phyloP scores from a whole-genome alignment of 2,797 vertebrate genomes.

The Chelmon rostratus region DNA sequence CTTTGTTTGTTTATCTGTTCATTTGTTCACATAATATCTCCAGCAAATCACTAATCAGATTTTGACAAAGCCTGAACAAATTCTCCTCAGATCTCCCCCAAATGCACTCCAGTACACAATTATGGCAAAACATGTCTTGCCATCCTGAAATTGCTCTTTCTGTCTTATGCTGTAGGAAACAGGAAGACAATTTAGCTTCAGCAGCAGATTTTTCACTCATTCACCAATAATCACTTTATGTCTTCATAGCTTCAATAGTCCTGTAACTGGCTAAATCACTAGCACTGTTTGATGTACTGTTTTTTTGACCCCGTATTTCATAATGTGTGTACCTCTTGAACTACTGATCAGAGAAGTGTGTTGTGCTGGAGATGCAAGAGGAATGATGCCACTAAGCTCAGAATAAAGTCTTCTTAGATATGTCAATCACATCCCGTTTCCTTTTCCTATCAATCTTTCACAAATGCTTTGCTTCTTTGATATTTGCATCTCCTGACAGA shows the following conservation, averaged over 20 bases:
- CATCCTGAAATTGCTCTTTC: slow-evolving; percentile 5
- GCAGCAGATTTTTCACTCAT: not conserved
- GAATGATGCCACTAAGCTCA: slow-evolving; percentile 9
- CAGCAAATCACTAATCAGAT: slow-evolving; percentile 15
- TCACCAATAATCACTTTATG: not conserved
- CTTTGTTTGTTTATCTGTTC: slow-evolving; percentile 11
- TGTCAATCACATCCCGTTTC: slow-evolving; percentile 21
- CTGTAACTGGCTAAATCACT: not conserved
- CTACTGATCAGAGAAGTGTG: slow-evolving; percentile 6
- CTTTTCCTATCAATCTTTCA: slow-evolving; percentile 21
- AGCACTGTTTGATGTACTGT: not conserved
- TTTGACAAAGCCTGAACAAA: slow-evolving; percentile 19
- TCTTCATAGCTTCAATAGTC: slow-evolving; percentile 1
- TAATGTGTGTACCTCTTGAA: slow-evolving; percentile 20
- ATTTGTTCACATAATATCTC: slow-evolving; percentile 22
- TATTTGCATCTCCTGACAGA: slow-evolving; percentile 34
- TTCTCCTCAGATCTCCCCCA: slow-evolving; percentile 1
- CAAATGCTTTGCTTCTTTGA: slow-evolving; percentile 32
- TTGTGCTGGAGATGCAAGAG: not conserved
- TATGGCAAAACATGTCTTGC: not conserved
- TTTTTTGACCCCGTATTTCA: slow-evolving; percentile 13
- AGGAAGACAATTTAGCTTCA: slow-evolving; percentile 4
- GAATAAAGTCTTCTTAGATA: slow-evolving; percentile 18
- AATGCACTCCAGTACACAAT: slow-evolving; percentile 12
- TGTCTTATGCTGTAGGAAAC: not conserved